Percentiles rank a stretch among this genome's conserved stretches.
Conservation (phyloP, 1,140 invertebrate genomes). For the Cyclina sinensis region DNA sequence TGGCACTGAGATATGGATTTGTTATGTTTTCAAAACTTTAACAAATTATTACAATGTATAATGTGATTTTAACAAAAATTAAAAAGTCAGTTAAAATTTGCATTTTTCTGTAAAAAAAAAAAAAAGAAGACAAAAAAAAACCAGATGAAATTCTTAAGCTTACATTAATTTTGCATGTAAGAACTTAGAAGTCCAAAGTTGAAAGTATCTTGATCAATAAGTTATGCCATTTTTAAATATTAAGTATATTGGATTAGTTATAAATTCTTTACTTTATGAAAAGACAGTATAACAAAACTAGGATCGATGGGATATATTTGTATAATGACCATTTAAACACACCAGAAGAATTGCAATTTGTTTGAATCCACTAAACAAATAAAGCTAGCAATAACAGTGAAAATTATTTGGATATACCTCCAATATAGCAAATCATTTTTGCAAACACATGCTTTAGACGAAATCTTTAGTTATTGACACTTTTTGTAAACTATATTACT, state of each 20-base stretch:
- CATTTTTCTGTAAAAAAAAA: no score
- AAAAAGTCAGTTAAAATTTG: no score
- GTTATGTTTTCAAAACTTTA: no score
- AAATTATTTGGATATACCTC: not conserved
- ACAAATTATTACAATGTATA: no score
- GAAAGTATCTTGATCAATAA: slow-evolving; percentile 18
- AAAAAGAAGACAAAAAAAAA: no score
- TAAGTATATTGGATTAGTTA: not conserved
- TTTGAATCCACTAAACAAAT: not conserved
- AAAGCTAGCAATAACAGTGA: not conserved
- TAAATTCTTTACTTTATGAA: slow-evolving; percentile 17
- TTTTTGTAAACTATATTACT: no score
- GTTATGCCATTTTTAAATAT: not conserved
- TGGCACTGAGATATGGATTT: no score
- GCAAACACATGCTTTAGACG: not conserved
- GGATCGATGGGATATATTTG: not conserved
- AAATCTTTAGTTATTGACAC: not conserved
- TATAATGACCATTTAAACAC: not conserved
- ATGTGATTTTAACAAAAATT: no score
- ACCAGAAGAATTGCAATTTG: not conserved
- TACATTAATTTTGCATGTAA: no score
- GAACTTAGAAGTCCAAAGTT: not conserved
- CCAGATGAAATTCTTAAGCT: no score
- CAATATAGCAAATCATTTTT: slow-evolving; percentile 3
- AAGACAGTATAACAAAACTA: not conserved